A percentile compares a stretch with the other conserved stretches of the same genome.
phyloP scores from a whole-genome alignment of 2,888 invertebrate genomes.

The Tipula confusa region DNA sequence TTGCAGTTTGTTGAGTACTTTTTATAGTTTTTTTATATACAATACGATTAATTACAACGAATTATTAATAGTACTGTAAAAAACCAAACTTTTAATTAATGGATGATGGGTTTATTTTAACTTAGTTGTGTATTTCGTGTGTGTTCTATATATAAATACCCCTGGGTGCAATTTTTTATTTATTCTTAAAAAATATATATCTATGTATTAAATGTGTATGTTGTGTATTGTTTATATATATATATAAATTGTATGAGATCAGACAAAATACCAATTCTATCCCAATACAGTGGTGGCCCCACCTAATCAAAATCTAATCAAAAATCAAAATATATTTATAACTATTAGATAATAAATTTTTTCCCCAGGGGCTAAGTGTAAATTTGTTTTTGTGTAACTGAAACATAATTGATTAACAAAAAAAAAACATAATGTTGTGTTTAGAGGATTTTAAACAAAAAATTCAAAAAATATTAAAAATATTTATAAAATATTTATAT shows the following conservation, averaged over 20 bases:
- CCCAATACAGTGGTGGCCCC: not conserved
- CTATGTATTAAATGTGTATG: not conserved
- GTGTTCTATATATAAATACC: conserved; percentile 15
- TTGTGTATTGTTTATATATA: not conserved
- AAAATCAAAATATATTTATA: not conserved
- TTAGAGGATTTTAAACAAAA: not conserved
- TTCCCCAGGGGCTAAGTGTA: not conserved
- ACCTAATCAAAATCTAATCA: not conserved
- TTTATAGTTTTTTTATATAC: not conserved
- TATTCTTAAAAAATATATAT: not conserved
- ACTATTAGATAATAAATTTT: not conserved
- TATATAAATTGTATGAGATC: not conserved
- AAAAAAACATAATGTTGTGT: conserved; percentile 13
- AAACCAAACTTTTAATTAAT: not conserved
- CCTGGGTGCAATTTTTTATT: conserved; percentile 9
- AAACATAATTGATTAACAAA: not conserved
- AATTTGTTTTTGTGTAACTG: conserved; percentile 13
- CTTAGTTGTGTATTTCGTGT: not conserved
- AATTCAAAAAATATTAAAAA: conserved; percentile 21
- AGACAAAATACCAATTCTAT: not conserved
- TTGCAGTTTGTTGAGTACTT: not conserved
- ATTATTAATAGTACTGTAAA: not conserved
- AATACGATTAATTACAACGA: not conserved
- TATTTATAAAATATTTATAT: not conserved
- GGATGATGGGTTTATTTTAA: not conserved